Evolutionary conservation across 2,888 invertebrate species (phyloP).

Genomic region (Epistrophella euchroma): DNA sequence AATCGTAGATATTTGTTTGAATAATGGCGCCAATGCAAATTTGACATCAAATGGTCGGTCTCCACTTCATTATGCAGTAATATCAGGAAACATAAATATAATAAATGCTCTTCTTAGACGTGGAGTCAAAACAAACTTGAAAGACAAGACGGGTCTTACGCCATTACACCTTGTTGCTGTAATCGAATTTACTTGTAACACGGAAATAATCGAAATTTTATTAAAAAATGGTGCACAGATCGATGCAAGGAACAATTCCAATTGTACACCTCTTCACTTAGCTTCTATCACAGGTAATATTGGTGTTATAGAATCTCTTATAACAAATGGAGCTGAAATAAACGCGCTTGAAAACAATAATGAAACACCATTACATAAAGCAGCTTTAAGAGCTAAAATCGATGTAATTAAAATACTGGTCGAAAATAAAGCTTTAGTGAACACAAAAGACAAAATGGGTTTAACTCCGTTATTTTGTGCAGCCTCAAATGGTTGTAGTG

Average conservation of each 20-base stretch:
- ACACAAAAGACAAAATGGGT: background rate
- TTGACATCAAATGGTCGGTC: background rate
- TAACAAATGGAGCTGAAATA: constrained; percentile 62
- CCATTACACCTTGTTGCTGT: background rate
- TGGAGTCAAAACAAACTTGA: background rate
- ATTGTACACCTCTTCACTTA: constrained; percentile 63
- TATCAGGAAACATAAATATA: background rate
- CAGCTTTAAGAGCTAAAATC: constrained; percentile 49
- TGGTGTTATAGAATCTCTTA: constrained; percentile 39
- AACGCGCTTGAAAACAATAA: constrained; percentile 57
- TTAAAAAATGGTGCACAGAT: background rate
- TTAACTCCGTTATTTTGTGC: constrained; percentile 29
- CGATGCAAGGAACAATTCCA: background rate
- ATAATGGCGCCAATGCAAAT: background rate
- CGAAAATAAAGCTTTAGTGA: constrained; percentile 28
- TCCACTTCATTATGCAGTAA: background rate
- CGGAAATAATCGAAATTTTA: background rate
- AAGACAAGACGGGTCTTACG: background rate
- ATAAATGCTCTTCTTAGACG: background rate
- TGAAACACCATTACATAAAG: constrained; percentile 76
- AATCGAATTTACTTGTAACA: background rate
- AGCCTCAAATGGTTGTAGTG: background rate
- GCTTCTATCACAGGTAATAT: constrained; percentile 46
- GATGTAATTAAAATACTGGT: constrained; percentile 50
- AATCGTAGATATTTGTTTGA: background rate